Conservation (phyloP, 2,797 vertebrate genomes). For the Phoxinus dragarum region DNA sequence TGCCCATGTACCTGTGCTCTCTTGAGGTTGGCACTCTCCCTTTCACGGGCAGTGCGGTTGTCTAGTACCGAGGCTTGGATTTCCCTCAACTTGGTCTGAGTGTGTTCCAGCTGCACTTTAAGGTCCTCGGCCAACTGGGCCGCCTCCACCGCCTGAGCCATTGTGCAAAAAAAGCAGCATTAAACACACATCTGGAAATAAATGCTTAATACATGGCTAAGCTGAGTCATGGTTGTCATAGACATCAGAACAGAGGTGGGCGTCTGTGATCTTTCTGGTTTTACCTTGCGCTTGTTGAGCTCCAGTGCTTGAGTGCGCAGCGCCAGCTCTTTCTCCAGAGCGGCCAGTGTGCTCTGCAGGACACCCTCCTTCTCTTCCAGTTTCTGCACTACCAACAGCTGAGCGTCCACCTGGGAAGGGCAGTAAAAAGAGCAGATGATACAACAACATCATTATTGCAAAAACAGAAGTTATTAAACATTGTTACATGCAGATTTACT, state of each 20-base stretch:
- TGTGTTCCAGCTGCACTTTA: slow-evolving; percentile 92
- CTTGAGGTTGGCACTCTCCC: slow-evolving; percentile 91
- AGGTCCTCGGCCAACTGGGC: slow-evolving; percentile 91
- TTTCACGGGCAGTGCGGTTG: slow-evolving; percentile 89
- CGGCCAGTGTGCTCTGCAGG: slow-evolving; percentile 85
- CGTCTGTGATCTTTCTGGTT: slow-evolving; percentile 32
- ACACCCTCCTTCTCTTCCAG: slow-evolving; percentile 92
- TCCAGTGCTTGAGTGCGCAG: slow-evolving; percentile 89
- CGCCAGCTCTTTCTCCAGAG: slow-evolving; percentile 88
- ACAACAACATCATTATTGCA: neutral
- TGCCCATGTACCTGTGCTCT: slow-evolving; percentile 84
- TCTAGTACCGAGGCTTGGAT: slow-evolving; percentile 91
- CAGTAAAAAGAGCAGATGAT: slow-evolving; percentile 25
- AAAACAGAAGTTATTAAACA: slow-evolving; percentile 14
- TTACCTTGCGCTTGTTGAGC: slow-evolving; percentile 93
- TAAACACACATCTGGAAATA: slow-evolving; percentile 61
- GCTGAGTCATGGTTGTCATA: slow-evolving; percentile 14
- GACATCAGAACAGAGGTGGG: slow-evolving; percentile 23
- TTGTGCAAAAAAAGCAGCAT: slow-evolving; percentile 54
- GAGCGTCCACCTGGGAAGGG: slow-evolving; percentile 86
- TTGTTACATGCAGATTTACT: neutral
- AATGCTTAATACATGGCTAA: neutral
- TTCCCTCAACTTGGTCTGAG: slow-evolving; percentile 88
- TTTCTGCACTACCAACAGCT: slow-evolving; percentile 91
- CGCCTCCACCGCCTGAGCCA: slow-evolving; percentile 87